phyloP scores from a whole-genome alignment of 2,113 vertebrate species.

The human region GRCh38 chr4:31493501-31494000 shows the following conservation, averaged over 20 bases:
- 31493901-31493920: neutral
- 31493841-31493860: neutral
- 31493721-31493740: neutral
- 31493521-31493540: neutral
- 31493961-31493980: neutral
- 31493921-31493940: neutral
- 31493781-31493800: neutral
- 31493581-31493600: neutral
- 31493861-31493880: neutral
- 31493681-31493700: neutral
- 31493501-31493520: neutral
- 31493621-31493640: neutral
- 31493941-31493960: neutral
- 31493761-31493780: neutral
- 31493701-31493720: neutral
- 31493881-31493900: neutral
- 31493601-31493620: neutral
- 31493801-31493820: neutral
- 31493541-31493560: neutral
- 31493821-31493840: neutral
- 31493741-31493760: neutral
- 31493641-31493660: neutral
- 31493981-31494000: neutral
- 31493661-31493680: neutral
- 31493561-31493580: neutral